Base-by-base conservation (phyloP, 2,797 vertebrate genomes). In the Poecile montanus region DNA sequence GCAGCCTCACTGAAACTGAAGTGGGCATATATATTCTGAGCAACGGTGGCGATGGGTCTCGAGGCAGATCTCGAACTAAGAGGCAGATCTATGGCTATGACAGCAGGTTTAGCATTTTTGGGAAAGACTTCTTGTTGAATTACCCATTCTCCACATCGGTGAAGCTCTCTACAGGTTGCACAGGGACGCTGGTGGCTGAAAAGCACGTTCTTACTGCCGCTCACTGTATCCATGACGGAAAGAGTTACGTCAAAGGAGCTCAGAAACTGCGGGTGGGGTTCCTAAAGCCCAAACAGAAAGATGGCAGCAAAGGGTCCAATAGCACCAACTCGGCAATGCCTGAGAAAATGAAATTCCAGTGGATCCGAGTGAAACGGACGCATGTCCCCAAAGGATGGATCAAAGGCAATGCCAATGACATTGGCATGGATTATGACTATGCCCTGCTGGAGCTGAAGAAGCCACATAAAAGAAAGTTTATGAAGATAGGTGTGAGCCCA, bases 391-490 rank as follows among this genome's bases (percentile, higher is more conserved):
- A 99, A 96, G 99, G 99, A 32, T 99, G 99, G 99, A 99, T 99
- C 95, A 99, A 99, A 97, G 99, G 99, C 61, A 99, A 98, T 3
- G 99, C 99, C 91, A 99, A 99, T 10, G 99, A 99, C 92, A 99
- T 99, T 4, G 99, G 99, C 80, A 99, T 99, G 99, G 99, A 99
- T 98, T 99, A 99, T 30, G 99, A 99, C 97, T 99, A 99, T 11
- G 99, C 99, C 27, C 97, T 99, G 57, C 97, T 99, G 68, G 99
- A 99, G 94, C 98, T 99, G 57, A 99, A 99, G 97, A 99, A 99
- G 57, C 98, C 99, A 14, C 99, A 99, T 97, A 99, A 98, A 93
- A 98, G 99, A 36, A 98, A 98, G 74, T 99, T 99, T 97, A 99
- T 99, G 99, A 99, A 98, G 95, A 98, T 99, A 47, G 99, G 99